Conservation (phyloP, 2,797 vertebrate species). For the Arremon aurantiirostris region DNA sequence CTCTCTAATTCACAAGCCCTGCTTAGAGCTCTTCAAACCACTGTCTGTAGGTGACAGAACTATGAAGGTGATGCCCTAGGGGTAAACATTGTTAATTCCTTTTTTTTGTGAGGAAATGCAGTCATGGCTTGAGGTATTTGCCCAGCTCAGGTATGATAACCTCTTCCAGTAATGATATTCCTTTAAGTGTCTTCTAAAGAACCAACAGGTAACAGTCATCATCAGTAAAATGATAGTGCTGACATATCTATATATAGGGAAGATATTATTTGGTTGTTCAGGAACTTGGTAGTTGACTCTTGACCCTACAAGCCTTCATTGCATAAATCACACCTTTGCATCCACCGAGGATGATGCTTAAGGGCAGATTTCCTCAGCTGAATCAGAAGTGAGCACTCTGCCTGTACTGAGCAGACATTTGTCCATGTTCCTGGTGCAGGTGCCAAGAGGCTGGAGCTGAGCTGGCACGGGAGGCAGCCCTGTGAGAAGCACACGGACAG, state of each 20-base stretch:
- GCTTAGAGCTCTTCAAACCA: neutral
- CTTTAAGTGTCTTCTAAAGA: neutral
- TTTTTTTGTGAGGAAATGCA: neutral
- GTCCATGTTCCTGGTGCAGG: slow-evolving; percentile 65
- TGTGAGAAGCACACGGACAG: slow-evolving; percentile 79
- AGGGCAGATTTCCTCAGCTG: neutral
- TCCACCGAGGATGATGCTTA: rapidly evolving
- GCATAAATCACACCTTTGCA: neutral
- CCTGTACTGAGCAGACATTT: neutral
- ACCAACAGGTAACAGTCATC: neutral
- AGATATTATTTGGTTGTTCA: neutral
- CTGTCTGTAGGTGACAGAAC: neutral
- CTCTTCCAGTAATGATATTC: neutral
- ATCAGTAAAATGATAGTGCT: neutral
- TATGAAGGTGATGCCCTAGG: neutral
- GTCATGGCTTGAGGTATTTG: neutral
- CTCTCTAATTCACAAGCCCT: neutral
- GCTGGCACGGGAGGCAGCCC: slow-evolving; percentile 80
- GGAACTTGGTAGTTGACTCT: neutral
- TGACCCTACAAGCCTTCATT: neutral
- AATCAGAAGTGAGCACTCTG: neutral
- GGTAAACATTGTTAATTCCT: neutral
- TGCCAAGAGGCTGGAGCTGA: slow-evolving; percentile 73
- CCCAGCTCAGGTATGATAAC: neutral
- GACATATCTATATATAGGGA: neutral